Base-by-base conservation (phyloP, 2,888 invertebrate species). In the Drosophila stalkeri region DNA sequence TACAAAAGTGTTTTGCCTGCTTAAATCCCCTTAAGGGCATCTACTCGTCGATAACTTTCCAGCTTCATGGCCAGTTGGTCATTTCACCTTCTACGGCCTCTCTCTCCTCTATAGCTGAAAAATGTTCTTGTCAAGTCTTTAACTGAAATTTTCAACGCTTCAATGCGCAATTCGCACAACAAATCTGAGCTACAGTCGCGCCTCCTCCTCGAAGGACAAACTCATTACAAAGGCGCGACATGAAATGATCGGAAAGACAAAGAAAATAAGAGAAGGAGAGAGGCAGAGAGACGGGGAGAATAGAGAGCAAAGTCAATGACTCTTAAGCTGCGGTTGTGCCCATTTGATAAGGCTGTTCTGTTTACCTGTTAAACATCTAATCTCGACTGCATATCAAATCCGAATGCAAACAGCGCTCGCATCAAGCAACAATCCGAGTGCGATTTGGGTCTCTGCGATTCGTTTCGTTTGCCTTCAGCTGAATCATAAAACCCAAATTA, bases 101-200 rank as follows among this genome's bases (percentile, higher is more conserved):
- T 23, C 35, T 0, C 12, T 7, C 14, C 12, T 54, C n/a, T n/a
- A 43, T 52, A 65, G 64, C 56, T 79, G 68, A 67, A 66, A 63
- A 72, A 75, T 64, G 60, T 67, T 83, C 81, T 79, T 60, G 71
- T 47, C 71, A 63, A 56, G 31, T 71, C 63, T 71, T 44, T 52
- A 73, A 76, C 39, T 70, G 60, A 66, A 74, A 59, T 64, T 76
- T 73, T 63, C 20, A 67, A 71, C 67, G 79, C 79, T 74, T 80
- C 67, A 85, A 84, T 84, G 82, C 86, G 67, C 86, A 84, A 74
- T 82, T 84, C 86, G 82, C 84, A 84, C 72, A 63, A 8, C 2
- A 46, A 56, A 23, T 37, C 39, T 1, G 37, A 54, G 37, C 12
- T 37, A 3, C 37, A 18, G 39, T 18, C 35, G 14, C 37, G 44